phyloP scores from a whole-genome alignment of 2,888 invertebrate genomes.

The Octonoba sinensis region DNA sequence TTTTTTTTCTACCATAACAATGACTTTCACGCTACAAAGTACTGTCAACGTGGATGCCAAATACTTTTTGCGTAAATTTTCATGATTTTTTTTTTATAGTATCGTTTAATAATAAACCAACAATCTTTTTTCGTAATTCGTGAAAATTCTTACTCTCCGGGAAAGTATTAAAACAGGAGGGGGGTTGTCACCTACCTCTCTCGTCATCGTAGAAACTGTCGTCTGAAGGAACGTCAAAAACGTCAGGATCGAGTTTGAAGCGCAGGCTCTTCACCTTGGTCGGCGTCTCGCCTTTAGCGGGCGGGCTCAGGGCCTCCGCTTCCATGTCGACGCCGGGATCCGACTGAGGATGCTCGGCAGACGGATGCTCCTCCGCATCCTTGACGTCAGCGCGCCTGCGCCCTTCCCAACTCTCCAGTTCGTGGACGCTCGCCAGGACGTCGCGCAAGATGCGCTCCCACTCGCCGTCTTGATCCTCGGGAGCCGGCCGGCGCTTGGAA shows the following conservation, averaged over 20 bases:
- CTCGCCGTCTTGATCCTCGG: slow-evolving; percentile 34
- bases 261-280: slow-evolving; percentile 59
- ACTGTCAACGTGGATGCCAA: no score
- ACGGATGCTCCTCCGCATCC: slow-evolving; percentile 39
- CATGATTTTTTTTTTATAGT: no score
- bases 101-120: no score
- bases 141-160: no score
- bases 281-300: slow-evolving; percentile 49
- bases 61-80: no score
- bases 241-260: slow-evolving; percentile 60
- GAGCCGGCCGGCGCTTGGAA: not conserved
- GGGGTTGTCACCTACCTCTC: not conserved
- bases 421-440: slow-evolving; percentile 56
- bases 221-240: slow-evolving; percentile 59
- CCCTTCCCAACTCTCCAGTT: slow-evolving; percentile 44
- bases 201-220: slow-evolving; percentile 55
- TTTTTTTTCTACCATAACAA: no score
- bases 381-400: slow-evolving; percentile 38
- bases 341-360: slow-evolving; percentile 17
- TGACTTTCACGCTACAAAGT: no score
- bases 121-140: no score
- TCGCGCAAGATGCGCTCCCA: slow-evolving; percentile 55
- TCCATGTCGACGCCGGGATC: slow-evolving; percentile 37
- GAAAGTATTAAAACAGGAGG: no score
- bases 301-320: slow-evolving; percentile 11